Evolutionary conservation across 2,888 invertebrate genomes (phyloP), one percentile per base, ranked within the genome.

Genomic region (Hypena proboscidalis): DNA sequence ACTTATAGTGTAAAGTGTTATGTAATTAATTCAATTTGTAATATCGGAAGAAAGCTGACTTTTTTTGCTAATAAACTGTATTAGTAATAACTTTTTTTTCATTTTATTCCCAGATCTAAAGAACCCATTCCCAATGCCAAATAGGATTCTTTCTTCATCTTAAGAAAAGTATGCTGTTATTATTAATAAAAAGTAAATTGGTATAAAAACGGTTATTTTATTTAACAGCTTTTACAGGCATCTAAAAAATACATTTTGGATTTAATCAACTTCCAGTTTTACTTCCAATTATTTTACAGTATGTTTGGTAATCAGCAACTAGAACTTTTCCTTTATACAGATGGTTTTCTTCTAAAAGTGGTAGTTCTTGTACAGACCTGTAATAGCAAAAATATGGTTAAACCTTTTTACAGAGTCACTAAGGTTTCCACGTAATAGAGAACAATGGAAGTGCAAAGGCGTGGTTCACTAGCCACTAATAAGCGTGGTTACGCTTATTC

Each of bases 241-340:
- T 20, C 5, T 5, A 22, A 20, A 25, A 17, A 22, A 8, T 15
- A 17, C n/a, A 31, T 6, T 9, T 2, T 11, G 0, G 2, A 1
- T 29, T 10, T 4, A 1, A 9, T 30, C 9, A 13, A 10, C 15
- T 39, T 15, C 10, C 51, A 46, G 8, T 40, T 45, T 60, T 58
- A 44, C 51, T 73, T 19, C 61, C 73, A 57, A 91, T 91, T 47
- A 91, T 88, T 66, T 85, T 83, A 61, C 84, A 88, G 54, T 83
- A 91, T 27, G 86, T 85, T 70, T 84, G 72, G 54, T 85, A 91
- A 78, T 91, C 91, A n/a, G 85, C 63, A 3, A 84, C 88, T 57
- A 91, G 63, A 19, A 78, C 73, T 74, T 90, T 91, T 29, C 88
- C 86, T 67, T 86, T 90, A 34, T 90, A 86, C 37, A 91, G 72